A percentile compares a stretch with the other conserved stretches of the same genome.
Conservation (phyloP, 2,888 invertebrate genomes). For the Athalia circularis region DNA sequence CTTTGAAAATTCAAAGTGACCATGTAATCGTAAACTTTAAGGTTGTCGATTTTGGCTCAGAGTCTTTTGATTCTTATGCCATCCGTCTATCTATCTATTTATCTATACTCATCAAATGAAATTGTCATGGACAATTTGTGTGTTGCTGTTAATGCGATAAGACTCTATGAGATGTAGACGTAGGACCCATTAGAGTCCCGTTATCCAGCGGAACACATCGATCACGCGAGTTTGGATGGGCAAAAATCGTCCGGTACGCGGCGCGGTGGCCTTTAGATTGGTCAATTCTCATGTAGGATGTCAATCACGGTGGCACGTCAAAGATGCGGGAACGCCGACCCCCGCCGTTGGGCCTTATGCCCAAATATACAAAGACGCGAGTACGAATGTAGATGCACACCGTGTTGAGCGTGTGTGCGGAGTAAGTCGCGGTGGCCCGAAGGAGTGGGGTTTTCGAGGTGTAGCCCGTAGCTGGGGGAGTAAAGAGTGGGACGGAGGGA, state of each 20-base stretch:
- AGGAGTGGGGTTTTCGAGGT: too few relatives aligned
- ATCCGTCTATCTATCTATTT: too few relatives aligned
- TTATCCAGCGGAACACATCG: constrained; percentile 22
- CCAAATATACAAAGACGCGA: too few relatives aligned
- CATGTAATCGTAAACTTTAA: too few relatives aligned
- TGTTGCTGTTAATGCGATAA: background rate
- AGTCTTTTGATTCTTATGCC: too few relatives aligned
- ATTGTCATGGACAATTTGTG: background rate
- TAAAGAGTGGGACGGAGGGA: constrained; percentile 3
- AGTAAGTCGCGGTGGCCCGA: too few relatives aligned
- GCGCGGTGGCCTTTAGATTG: constrained; percentile 32
- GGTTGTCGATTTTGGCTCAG: too few relatives aligned
- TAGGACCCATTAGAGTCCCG: constrained; percentile 2
- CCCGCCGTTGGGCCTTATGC: background rate
- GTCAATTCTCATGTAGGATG: constrained; percentile 40
- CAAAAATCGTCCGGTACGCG: constrained; percentile 28
- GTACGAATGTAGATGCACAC: background rate
- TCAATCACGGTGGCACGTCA: constrained; percentile 39
- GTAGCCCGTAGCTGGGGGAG: background rate
- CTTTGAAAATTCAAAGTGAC: too few relatives aligned
- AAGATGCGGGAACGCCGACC: constrained; percentile 7
- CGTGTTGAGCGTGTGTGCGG: background rate
- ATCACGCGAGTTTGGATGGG: constrained; percentile 23
- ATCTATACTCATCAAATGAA: too few relatives aligned
- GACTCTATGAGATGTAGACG: background rate